phyloP scores from a whole-genome alignment of 2,888 invertebrate species.

The Argyresthia albistria region DNA sequence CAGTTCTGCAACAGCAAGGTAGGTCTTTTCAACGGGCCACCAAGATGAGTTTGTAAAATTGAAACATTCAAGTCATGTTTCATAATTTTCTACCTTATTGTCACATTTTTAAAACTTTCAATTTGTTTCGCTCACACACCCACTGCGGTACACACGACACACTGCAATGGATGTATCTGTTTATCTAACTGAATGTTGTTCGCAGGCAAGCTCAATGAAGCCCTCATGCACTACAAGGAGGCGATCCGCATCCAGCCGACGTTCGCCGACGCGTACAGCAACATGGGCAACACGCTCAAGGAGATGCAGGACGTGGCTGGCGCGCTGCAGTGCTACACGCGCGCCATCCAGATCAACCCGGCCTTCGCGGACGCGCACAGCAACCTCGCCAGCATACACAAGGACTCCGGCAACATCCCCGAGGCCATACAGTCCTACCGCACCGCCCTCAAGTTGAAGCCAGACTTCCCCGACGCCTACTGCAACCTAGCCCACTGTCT shows the following conservation, averaged over 20 bases:
- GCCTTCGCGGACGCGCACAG: slow-evolving; percentile 99
- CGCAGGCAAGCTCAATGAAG: slow-evolving; percentile 90
- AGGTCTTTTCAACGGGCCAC: not conserved
- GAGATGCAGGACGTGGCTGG: slow-evolving; percentile 99
- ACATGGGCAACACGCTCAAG: slow-evolving; percentile 99
- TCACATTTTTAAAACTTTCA: too few species aligned
- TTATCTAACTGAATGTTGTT: not conserved
- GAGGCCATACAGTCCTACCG: slow-evolving; percentile 98
- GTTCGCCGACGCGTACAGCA: slow-evolving; percentile 99
- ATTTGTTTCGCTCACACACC: too few species aligned
- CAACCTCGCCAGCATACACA: slow-evolving; percentile 98
- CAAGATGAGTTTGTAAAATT: too few species aligned
- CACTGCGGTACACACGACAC: too few species aligned
- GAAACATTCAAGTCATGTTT: too few species aligned
- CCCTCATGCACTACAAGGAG: slow-evolving; percentile 98
- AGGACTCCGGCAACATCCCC: slow-evolving; percentile 98
- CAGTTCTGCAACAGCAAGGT: slow-evolving; percentile 98
- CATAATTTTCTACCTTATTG: too few species aligned
- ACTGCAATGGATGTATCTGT: too few species aligned
- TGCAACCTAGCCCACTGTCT: slow-evolving; percentile 99
- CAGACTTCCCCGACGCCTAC: slow-evolving; percentile 99
- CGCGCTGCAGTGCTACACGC: slow-evolving; percentile 96
- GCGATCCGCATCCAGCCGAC: slow-evolving; percentile 99
- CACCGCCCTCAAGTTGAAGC: slow-evolving; percentile 97
- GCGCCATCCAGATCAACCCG: slow-evolving; percentile 99